Percentiles rank a stretch among this genome's conserved stretches.
These are phyloP conservation scores for Reticulitermes speratus DNA, from an alignment of 1,140 invertebrate species.

Conservation along the genomic window DNA sequence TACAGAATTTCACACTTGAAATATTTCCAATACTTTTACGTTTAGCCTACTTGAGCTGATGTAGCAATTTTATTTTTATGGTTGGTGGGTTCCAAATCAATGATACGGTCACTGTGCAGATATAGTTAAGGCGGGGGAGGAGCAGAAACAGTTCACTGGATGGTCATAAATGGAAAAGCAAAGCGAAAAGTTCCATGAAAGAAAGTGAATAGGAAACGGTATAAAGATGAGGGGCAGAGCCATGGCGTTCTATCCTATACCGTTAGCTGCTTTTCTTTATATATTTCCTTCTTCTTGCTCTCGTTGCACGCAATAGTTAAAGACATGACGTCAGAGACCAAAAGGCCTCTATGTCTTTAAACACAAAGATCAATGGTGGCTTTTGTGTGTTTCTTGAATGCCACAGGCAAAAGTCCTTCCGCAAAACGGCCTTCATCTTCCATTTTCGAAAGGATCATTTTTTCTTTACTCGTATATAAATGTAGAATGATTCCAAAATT, in stretches of 20 bases:
- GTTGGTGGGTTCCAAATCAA: neutral
- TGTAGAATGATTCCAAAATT: neutral
- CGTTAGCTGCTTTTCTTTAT: neutral
- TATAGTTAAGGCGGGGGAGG: neutral
- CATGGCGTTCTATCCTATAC: neutral
- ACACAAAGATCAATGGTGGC: neutral
- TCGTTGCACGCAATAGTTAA: neutral
- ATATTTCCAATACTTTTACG: neutral
- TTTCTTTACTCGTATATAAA: neutral
- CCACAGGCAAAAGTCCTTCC: neutral
- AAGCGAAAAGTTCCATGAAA: neutral
- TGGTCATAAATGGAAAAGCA: neutral
- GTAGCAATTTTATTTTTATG: neutral
- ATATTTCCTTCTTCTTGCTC: neutral
- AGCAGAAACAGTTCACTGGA: neutral
- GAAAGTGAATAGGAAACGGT: neutral
- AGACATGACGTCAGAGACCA: neutral
- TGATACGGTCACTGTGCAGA: neutral
- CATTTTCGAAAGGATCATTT: neutral
- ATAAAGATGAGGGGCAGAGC: no score
- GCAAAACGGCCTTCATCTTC: neutral
- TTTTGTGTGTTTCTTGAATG: slow-evolving; percentile 2
- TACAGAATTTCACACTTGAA: neutral
- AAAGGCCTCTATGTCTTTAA: neutral
- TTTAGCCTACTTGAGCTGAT: neutral